Evolutionary conservation across 2,888 invertebrate genomes (phyloP).

Genomic region (Onchidella celtica): DNA sequence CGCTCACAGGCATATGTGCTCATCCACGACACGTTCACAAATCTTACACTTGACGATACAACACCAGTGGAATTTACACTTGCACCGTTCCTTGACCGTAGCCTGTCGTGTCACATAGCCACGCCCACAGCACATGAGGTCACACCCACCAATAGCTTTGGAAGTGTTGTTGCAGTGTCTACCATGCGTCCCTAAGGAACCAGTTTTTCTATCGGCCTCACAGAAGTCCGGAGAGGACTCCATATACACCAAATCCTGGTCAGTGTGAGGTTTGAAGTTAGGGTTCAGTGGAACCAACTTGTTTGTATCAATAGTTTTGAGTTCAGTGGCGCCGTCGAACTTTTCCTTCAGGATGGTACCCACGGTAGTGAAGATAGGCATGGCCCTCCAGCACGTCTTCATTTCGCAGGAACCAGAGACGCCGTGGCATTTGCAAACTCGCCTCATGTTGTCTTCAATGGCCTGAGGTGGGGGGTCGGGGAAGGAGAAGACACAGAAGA

Average conservation of each 20-base stretch:
- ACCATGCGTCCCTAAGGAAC: constrained; percentile 85
- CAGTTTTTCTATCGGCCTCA: constrained; percentile 82
- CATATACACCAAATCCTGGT: constrained; percentile 94
- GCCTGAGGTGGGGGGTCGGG: no score
- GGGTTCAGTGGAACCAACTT: constrained; percentile 74
- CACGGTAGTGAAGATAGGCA: constrained; percentile 93
- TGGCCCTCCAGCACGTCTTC: constrained; percentile 97
- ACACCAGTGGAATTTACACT: constrained; percentile 98
- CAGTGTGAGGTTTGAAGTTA: constrained; percentile 90
- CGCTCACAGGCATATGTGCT: constrained; percentile 86
- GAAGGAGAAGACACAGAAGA: no score
- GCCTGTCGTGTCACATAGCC: constrained; percentile 92
- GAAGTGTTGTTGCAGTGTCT: constrained; percentile 85
- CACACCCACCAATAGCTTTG: constrained; percentile 92
- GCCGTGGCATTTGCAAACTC: constrained; percentile 94
- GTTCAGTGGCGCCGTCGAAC: constrained; percentile 94
- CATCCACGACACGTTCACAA: constrained; percentile 88
- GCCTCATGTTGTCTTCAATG: constrained; percentile 85
- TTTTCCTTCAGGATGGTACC: constrained; percentile 94
- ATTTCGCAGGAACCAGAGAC: constrained; percentile 97
- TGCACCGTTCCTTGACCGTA: constrained; percentile 88
- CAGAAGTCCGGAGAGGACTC: constrained; percentile 99
- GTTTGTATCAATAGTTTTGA: constrained; percentile 79
- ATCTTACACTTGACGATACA: constrained; percentile 95
- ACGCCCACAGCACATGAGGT: constrained; percentile 93